Base-by-base conservation (phyloP, 1,140 invertebrate species). In the Drosophila micromelanica region DNA sequence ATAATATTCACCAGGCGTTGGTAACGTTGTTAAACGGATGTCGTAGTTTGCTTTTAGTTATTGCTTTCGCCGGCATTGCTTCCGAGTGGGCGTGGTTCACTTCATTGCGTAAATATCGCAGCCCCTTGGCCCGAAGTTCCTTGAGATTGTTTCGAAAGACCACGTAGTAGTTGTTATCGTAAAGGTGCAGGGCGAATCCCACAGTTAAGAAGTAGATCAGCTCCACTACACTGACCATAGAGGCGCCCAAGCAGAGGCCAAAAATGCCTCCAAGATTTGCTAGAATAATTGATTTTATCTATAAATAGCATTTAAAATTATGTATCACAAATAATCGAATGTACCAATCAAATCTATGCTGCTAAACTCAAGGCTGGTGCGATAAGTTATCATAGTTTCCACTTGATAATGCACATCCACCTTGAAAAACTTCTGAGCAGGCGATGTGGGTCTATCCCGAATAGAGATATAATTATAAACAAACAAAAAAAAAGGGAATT, bases 241-340 rank as follows among this genome's bases (percentile, higher is more conserved):
- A 92, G n/a, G 91, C 91, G 9, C 92, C 92, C 46, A 92, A 37
- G 43, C 91, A 93, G 1, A 92, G 73, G 0, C 92, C 92, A 60
- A 92, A 91, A 17, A 93, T 90, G 20, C 92, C 92, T 7, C 92
- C 92, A 48, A 93, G 76, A 54, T 91, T 91, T 3, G 89, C 89
- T 91, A 38, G 0, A 15, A 5, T 43, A 35, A 17, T 54, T 35
- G 17, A 64, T n/a, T 27, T 27, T 32, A 17, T 20, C 9, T 12
- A 2, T 0, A 17, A 42, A 30, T 49, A 45, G 5, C 2, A 42
- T 5, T 27, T 27, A 2, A 8, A 13, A 7, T 12, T 3, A 7
- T 0, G 5, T 11, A 23, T 0, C 3, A 1, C 0, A 7, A 20
- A 4, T 12, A 3, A 23, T 23, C 20, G 20, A 0, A n/a, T 38